A percentile compares a stretch with the other conserved stretches of the same genome.
Evolutionary conservation across 2,797 vertebrate species (phyloP).

Genomic region (Phrynocephalus vlangalii): DNA sequence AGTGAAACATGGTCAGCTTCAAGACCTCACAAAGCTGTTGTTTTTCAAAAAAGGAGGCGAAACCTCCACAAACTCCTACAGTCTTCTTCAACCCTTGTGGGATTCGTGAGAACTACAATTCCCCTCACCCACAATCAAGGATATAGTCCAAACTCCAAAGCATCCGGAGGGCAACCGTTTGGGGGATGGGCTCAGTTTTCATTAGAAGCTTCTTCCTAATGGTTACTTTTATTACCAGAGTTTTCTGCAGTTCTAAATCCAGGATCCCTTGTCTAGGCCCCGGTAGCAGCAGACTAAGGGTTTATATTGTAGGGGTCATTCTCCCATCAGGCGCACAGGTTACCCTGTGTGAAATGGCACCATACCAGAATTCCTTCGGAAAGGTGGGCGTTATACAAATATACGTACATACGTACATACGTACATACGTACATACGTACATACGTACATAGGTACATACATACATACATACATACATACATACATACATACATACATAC

Average conservation of each 20-base stretch:
- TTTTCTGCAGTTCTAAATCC: background rate
- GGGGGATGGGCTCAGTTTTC: background rate
- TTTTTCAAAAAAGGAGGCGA: background rate
- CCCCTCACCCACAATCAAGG: background rate
- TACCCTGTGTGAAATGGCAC: background rate
- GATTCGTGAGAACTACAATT: background rate
- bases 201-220: background rate
- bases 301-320: background rate
- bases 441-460: too few relatives aligned
- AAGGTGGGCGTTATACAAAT: too few relatives aligned
- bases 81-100: background rate
- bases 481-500: too few relatives aligned
- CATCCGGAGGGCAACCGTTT: too few relatives aligned
- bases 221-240: background rate
- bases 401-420: too few relatives aligned
- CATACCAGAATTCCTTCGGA: background rate
- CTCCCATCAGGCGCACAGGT: background rate
- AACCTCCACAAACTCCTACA: background rate
- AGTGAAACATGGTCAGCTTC: too few relatives aligned
- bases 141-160: background rate
- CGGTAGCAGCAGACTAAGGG: background rate
- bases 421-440: too few relatives aligned
- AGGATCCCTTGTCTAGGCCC: background rate
- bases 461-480: too few relatives aligned
- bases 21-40: too few relatives aligned